Evolutionary conservation across 2,113 vertebrate species (phyloP).

Genomic region (Microtus ochrogaster): DNA sequence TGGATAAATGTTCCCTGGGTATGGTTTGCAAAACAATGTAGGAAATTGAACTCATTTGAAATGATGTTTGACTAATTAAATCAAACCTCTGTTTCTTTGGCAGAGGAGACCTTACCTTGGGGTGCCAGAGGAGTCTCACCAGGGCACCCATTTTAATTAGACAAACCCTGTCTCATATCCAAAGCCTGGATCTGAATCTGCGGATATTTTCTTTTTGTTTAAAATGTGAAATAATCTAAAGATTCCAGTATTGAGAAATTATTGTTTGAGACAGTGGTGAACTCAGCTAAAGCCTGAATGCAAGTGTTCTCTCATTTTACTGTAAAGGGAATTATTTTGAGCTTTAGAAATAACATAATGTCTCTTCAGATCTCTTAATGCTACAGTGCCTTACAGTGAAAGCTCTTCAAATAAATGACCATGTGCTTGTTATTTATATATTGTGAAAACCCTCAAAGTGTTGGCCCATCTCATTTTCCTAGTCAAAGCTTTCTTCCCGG

Average conservation of each 20-base stretch:
- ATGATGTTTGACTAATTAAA: constrained; percentile 77
- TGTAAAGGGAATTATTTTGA: constrained; percentile 30
- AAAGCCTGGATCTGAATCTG: constrained; percentile 59
- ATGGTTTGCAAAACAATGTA: constrained; percentile 66
- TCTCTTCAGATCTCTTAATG: constrained; percentile 53
- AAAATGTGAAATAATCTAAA: constrained; percentile 68
- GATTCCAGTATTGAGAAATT: constrained; percentile 55
- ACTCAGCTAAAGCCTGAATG: constrained; percentile 19
- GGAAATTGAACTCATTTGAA: constrained; percentile 72
- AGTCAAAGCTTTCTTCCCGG: constrained; percentile 75
- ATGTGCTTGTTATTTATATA: constrained; percentile 66
- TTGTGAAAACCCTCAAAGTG: constrained; percentile 66
- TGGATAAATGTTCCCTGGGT: constrained; percentile 53
- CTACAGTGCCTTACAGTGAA: constrained; percentile 56
- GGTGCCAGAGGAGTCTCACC: constrained; percentile 61
- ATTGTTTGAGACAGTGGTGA: constrained; percentile 42
- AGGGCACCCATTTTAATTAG: constrained; percentile 75
- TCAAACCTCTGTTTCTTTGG: constrained; percentile 76
- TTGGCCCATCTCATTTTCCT: constrained; percentile 70
- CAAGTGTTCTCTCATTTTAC: constrained; percentile 41
- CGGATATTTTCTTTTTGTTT: constrained; percentile 66
- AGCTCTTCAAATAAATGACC: constrained; percentile 43
- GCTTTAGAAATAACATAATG: constrained; percentile 57
- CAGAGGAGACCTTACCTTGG: constrained; percentile 68
- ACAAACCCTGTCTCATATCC: constrained; percentile 45